Evolutionary conservation across 2,888 invertebrate genomes (phyloP).

Genomic region (Leptodirus hochenwartii): DNA sequence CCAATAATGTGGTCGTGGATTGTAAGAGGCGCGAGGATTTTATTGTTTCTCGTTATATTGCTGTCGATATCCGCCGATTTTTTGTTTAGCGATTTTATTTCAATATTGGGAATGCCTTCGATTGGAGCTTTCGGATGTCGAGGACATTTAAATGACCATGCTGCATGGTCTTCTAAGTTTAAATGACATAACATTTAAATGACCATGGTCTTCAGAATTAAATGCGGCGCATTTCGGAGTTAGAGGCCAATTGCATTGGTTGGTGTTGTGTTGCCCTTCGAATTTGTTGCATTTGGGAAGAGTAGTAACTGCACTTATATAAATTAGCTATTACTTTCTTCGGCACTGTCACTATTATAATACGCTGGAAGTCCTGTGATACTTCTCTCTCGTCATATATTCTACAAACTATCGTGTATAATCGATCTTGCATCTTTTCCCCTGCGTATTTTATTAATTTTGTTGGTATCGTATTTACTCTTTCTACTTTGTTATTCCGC

Average conservation of each 20-base stretch:
- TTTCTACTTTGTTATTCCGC: too few species aligned
- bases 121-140: not conserved
- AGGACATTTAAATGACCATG: not conserved
- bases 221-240: not conserved
- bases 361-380: too few species aligned
- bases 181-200: not conserved
- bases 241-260: not conserved
- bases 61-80: not conserved
- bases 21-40: not conserved
- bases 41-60: not conserved
- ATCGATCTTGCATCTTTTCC: too few species aligned
- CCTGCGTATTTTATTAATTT: too few species aligned
- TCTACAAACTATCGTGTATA: too few species aligned
- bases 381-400: too few species aligned
- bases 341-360: too few species aligned
- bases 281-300: not conserved
- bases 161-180: too few species aligned
- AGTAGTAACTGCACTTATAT: too few species aligned
- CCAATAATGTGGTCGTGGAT: slow-evolving; percentile 1
- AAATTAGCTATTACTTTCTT: too few species aligned
- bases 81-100: not conserved
- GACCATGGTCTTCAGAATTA: too few species aligned
- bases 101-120: not conserved
- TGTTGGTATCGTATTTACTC: too few species aligned
- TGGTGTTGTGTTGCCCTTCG: not conserved